A percentile compares a stretch with the other conserved stretches of the same genome.
Evolutionary conservation across 2,888 invertebrate genomes (phyloP).

Genomic region (Pediacus dermestoides): DNA sequence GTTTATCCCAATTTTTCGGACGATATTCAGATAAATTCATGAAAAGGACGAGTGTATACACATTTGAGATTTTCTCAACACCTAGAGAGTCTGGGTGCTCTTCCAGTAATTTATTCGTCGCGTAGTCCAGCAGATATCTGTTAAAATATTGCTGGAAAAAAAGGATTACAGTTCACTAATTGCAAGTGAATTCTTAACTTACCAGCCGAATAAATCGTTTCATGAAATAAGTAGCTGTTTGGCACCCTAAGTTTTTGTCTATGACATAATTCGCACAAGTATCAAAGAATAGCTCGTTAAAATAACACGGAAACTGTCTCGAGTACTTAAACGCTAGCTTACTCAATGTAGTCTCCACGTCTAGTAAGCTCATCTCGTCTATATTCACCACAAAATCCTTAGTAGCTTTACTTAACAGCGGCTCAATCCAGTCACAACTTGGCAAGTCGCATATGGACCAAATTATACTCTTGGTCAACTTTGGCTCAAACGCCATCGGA

Average conservation of each 20-base stretch:
- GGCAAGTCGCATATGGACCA: slow-evolving; percentile 57
- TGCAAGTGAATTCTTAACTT: slow-evolving; percentile 41
- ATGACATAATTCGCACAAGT: slow-evolving; percentile 54
- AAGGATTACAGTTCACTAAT: slow-evolving; percentile 7
- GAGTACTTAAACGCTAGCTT: slow-evolving; percentile 52
- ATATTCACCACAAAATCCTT: slow-evolving; percentile 52
- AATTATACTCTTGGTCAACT: slow-evolving; percentile 52
- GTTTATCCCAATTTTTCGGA: slow-evolving; percentile 55
- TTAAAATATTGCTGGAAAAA: slow-evolving; percentile 56
- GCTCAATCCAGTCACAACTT: slow-evolving; percentile 48
- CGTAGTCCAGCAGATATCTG: slow-evolving; percentile 57
- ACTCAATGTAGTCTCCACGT: slow-evolving; percentile 53
- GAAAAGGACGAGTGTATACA: slow-evolving; percentile 55
- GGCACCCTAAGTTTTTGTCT: slow-evolving; percentile 53
- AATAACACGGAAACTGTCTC: slow-evolving; percentile 55
- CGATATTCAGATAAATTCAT: slow-evolving; percentile 59
- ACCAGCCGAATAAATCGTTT: slow-evolving; percentile 57
- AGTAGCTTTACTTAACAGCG: slow-evolving; percentile 54
- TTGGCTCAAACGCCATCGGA: slow-evolving; percentile 45
- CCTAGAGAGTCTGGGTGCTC: slow-evolving; percentile 48
- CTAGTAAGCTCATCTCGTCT: slow-evolving; percentile 49
- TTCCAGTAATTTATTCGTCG: slow-evolving; percentile 52
- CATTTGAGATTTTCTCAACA: too few relatives aligned
- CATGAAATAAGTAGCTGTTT: slow-evolving; percentile 51
- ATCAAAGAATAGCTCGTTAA: slow-evolving; percentile 60